phyloP scores from a whole-genome alignment of 2,888 invertebrate species.

The Sesamia inferens region DNA sequence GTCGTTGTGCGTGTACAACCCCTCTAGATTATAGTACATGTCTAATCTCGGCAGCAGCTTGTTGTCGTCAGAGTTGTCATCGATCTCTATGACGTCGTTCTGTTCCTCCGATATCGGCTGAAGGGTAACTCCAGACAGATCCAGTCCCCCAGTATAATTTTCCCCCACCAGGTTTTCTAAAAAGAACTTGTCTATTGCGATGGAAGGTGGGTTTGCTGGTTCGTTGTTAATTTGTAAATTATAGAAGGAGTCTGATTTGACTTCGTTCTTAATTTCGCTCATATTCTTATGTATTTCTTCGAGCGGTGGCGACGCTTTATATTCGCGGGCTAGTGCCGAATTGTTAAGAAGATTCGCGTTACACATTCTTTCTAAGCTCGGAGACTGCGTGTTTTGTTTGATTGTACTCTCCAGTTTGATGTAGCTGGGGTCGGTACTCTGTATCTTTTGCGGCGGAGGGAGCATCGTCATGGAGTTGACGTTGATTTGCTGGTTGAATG shows the following conservation, averaged over 20 bases:
- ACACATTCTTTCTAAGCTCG: constrained; percentile 85
- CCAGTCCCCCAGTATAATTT: constrained; percentile 81
- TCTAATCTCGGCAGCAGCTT: constrained; percentile 84
- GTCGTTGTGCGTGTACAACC: constrained; percentile 84
- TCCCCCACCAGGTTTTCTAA: constrained; percentile 86
- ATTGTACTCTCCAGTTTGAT: constrained; percentile 87
- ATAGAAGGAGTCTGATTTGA: constrained; percentile 85
- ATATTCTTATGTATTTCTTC: constrained; percentile 87
- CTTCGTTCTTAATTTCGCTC: constrained; percentile 85
- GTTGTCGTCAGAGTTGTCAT: constrained; percentile 86
- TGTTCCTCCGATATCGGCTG: constrained; percentile 81
- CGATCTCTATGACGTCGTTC: constrained; percentile 86
- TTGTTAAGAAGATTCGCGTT: constrained; percentile 81
- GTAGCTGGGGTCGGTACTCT: constrained; percentile 83
- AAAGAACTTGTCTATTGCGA: constrained; percentile 82
- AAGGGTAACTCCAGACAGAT: constrained; percentile 78
- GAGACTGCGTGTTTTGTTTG: constrained; percentile 87
- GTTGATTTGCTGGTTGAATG: constrained; percentile 83
- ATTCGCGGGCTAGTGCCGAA: constrained; percentile 78
- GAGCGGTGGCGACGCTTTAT: constrained; percentile 86
- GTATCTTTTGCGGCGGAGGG: constrained; percentile 82
- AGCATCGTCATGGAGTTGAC: constrained; percentile 82
- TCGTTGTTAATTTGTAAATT: constrained; percentile 78
- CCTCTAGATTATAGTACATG: constrained; percentile 85
- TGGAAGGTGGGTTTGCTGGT: constrained; percentile 74